A percentile compares a stretch with the other conserved stretches of the same genome.
Evolutionary conservation across 2,888 invertebrate species (phyloP).

Genomic region (Chromoteleia sp.): DNA sequence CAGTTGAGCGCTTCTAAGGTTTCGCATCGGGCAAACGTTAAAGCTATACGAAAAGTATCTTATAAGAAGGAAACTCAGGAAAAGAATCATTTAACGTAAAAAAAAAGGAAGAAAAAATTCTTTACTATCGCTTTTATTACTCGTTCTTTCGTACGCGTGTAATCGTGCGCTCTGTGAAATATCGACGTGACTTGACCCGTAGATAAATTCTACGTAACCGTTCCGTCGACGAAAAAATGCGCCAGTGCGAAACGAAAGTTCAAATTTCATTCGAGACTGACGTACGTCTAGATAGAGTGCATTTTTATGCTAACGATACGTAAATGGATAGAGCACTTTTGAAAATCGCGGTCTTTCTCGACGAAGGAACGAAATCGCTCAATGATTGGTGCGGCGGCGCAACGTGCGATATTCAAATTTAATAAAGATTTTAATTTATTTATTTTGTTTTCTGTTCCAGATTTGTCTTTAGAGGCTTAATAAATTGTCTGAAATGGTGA

Average conservation of each 20-base stretch:
- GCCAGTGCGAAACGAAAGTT: conserved; percentile 8
- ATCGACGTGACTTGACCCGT: conserved; percentile 47
- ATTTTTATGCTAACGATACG: background rate
- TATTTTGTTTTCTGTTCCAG: conserved; percentile 7
- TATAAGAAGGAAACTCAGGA: background rate
- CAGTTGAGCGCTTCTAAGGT: conserved; percentile 33
- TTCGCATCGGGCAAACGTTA: conserved; percentile 34
- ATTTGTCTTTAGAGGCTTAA: background rate
- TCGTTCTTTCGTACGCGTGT: background rate
- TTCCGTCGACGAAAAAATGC: conserved; percentile 13
- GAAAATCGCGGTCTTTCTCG: background rate
- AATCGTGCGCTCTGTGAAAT: conserved; percentile 24
- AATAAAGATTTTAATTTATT: background rate
- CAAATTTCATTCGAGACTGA: conserved; percentile 13
- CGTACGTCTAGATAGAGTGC: background rate
- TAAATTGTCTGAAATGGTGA: background rate
- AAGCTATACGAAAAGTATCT: conserved; percentile 20
- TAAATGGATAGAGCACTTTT: background rate
- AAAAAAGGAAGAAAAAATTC: background rate
- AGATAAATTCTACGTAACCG: conserved; percentile 31
- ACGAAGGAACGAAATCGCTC: background rate
- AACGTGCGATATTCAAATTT: background rate
- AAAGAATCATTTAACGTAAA: background rate
- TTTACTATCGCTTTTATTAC: conserved; percentile 4
- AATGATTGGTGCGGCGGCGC: background rate